Base-by-base conservation (phyloP, 2,888 invertebrate species). In the Cerastoderma edule region DNA sequence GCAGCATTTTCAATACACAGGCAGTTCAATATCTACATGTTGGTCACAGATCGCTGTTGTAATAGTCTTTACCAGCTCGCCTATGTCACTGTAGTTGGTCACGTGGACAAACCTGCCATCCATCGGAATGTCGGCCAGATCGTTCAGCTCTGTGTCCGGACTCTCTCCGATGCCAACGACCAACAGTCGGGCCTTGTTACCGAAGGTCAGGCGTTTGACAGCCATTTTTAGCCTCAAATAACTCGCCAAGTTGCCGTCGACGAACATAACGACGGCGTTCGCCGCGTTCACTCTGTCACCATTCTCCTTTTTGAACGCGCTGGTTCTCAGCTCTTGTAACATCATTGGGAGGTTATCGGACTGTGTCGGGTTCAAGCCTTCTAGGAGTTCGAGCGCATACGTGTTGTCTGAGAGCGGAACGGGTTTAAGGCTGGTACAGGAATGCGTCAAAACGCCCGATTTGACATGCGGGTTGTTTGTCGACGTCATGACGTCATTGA, bases 261-360 rank as follows among this genome's bases (percentile, higher is more conserved):
- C 50, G 16, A 84, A 66, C 1, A 79, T 46, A 32, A 84, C 72
- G 1, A 74, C 80, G 0, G 79, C 66, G 10, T 75, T 78, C 28
- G 46, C 57, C 1, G 80, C 76, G 4, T 67, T 35, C 19, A 46
- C 10, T 22, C 83, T 56, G 1, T 67, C 75, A 27, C 80, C 83
- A 56, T 77, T 75, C 33, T 69, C n/a, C 13, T 22, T 8, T 10
- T 22, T 28, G 44, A 75, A 71, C 1, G 67, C 57, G 22, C 63
- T 33, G 0, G 35, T 53, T 16, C 74, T 67, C 13, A 67, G 19
- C 13, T 72, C 63, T 28, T 53, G 48, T 6, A 80, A 30, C n/a
- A 80, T 48, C 3, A 24, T 19, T 13, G 69, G 57, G 0, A 80
- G 46, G 2, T 63, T 54, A 13, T 68, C 64, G 0, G 35, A 35